These are phyloP conservation scores for Paratrypauchen microcephalus DNA, from an alignment of 2,797 vertebrate genomes.

Conservation along the genomic window DNA sequence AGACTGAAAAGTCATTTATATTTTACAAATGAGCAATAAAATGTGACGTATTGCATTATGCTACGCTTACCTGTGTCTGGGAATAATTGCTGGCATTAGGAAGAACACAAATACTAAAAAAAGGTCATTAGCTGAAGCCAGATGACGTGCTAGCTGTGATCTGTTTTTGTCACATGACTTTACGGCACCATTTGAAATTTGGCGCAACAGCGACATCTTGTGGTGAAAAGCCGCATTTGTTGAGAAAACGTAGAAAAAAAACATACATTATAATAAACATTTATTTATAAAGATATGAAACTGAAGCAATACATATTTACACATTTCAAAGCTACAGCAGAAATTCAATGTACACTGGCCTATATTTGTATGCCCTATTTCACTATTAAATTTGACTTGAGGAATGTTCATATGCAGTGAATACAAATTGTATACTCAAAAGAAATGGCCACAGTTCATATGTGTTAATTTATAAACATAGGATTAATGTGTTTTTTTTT, in stretches of 20 bases:
- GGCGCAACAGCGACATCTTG: conserved; percentile 31
- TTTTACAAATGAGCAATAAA: background rate
- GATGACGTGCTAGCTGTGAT: conserved; percentile 14
- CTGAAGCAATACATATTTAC: conserved; percentile 63
- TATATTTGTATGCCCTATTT: conserved; percentile 16
- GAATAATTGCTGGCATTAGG: background rate
- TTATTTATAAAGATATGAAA: conserved; percentile 62
- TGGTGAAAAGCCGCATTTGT: conserved; percentile 10
- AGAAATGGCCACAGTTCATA: conserved; percentile 2
- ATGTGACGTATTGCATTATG: background rate
- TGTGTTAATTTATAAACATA: conserved; percentile 34
- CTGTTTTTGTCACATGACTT: conserved; percentile 56
- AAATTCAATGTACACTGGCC: conserved; percentile 14
- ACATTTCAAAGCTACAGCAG: conserved; percentile 18
- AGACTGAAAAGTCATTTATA: background rate
- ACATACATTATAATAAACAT: conserved; percentile 22
- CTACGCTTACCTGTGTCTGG: conserved; percentile 10
- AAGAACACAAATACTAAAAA: conserved; percentile 4
- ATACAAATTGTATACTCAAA: background rate
- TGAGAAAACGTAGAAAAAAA: background rate
- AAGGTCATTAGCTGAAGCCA: background rate
- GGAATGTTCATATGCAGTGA: conserved; percentile 30
- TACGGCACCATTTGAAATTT: background rate
- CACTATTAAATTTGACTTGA: conserved; percentile 32
- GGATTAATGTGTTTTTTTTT: conserved; percentile 34